Evolutionary conservation across 2,113 vertebrate genomes (phyloP).

Genomic region (Chitala chitala): DNA sequence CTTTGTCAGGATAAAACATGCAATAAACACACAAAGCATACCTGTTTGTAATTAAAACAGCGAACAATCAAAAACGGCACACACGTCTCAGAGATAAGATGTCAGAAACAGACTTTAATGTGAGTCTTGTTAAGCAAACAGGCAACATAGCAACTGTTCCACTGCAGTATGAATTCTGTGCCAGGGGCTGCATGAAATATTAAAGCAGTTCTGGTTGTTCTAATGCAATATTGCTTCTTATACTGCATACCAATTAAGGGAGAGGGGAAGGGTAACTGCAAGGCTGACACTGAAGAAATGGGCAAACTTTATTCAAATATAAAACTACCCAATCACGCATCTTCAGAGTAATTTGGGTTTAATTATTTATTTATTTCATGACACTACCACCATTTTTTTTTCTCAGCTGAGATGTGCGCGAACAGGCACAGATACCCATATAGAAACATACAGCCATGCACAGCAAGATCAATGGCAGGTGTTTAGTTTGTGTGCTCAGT

Average conservation of each 20-base stretch:
- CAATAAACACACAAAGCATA: neutral
- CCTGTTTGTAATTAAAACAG: conserved; percentile 9
- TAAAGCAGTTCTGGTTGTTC: conserved; percentile 17
- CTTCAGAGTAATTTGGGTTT: neutral
- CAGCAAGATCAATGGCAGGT: neutral
- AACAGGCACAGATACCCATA: neutral
- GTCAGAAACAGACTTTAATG: neutral
- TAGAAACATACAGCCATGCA: neutral
- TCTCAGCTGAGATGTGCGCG: neutral
- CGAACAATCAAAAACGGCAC: conserved; percentile 13
- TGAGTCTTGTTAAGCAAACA: conserved; percentile 9
- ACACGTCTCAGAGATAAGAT: conserved; percentile 6
- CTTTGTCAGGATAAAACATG: conserved; percentile 7
- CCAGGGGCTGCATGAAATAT: conserved; percentile 22
- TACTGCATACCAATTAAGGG: conserved; percentile 13
- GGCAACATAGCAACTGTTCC: neutral
- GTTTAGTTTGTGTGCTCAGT: neutral
- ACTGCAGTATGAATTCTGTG: conserved; percentile 6
- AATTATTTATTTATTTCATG: too few species aligned
- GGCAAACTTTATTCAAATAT: neutral
- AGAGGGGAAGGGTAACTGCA: neutral
- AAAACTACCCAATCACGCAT: neutral
- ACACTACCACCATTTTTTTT: neutral
- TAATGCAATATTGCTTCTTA: conserved; percentile 16
- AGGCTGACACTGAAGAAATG: neutral